Evolutionary conservation across 2,797 vertebrate species (phyloP).

Genomic region (Sebastes reedi): DNA sequence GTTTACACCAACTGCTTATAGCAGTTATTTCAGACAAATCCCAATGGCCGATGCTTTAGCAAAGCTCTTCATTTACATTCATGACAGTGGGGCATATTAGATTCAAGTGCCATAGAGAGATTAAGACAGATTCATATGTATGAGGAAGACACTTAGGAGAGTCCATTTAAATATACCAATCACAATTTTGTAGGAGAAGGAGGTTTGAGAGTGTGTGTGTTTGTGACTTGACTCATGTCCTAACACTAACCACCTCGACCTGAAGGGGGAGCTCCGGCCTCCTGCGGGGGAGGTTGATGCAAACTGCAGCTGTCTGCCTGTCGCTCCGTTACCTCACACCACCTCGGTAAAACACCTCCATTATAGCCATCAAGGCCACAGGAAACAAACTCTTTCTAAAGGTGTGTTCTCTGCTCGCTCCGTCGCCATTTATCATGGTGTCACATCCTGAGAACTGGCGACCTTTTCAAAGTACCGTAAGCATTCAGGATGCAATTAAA

Average conservation of each 20-base stretch:
- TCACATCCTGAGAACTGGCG: constrained; percentile 44
- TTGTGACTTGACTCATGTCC: background rate
- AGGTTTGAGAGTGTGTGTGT: background rate
- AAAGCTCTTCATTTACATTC: constrained; percentile 53
- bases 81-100: constrained; percentile 20
- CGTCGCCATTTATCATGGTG: constrained; percentile 62
- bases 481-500: constrained; percentile 65
- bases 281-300: background rate
- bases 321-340: constrained; percentile 5
- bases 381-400: constrained; percentile 50
- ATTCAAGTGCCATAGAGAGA: constrained; percentile 34
- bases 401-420: constrained; percentile 3
- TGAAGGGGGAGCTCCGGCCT: constrained; percentile 50
- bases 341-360: constrained; percentile 16
- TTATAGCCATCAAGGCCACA: constrained; percentile 42
- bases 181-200: background rate
- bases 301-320: constrained; percentile 9
- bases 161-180: constrained; percentile 8
- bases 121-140: constrained; percentile 34
- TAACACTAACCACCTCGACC: constrained; percentile 10
- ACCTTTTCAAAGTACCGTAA: constrained; percentile 61
- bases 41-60: constrained; percentile 19
- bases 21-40: constrained; percentile 27
- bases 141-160: constrained; percentile 27
- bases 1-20: constrained; percentile 19